Base-by-base conservation (phyloP, 1,140 invertebrate species). In the Copidosoma floridanum region DNA sequence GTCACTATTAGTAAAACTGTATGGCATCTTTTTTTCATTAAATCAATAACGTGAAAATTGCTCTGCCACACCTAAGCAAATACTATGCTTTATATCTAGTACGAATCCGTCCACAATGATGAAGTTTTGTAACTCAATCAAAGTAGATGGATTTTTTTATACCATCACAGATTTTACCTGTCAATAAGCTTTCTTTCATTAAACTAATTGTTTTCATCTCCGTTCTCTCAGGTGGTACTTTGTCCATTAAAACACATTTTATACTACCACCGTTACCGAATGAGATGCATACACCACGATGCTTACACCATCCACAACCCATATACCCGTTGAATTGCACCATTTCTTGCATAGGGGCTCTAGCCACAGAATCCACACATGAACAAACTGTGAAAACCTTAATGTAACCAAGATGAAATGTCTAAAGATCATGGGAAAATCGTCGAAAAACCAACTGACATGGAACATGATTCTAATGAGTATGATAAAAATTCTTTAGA, bases 31-130 rank as follows among this genome's bases (percentile, higher is more conserved):
- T 32, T 18, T 20, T 32, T 23, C 56, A 1, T 21, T 27, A 26
- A 65, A 57, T 60, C 60, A 65, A 41, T 63, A 61, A 14, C 53
- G 41, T 24, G 55, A 27, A 56, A 63, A 63, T 43, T 65, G 63
- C 55, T 38, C 48, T 27, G 11, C 51, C 1, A 64, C 37, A 10
- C 64, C 61, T 38, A 64, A 23, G 18, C 57, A 37, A 12, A 46
- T 56, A 18, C 57, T 58, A 14, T 65, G 61, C 64, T 61, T 64
- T 20, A 50, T 51, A 53, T 67, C 66, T 1, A 55, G 63, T 0
- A 55, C 32, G 38, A 67, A 64, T 12, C 57, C 59, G 10, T 35
- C 23, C 43, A 65, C 60, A 37, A 66, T 60, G 43, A 60, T 38
- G 24, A 66, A 66, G 20, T 37, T 58, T 21, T 20, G 10, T 32